These are phyloP conservation scores for western clawed frog (Xenopus tropicalis) DNA, from an alignment of 2,113 vertebrate species.

Conservation along the genomic window UCB_Xtro_10.0 CM004443.2:177212001-177212500, in stretches of 20 bases:
- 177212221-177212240: neutral
- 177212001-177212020: too few relatives aligned
- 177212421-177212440: too few relatives aligned
- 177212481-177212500: too few relatives aligned
- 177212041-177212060: too few relatives aligned
- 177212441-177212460: neutral
- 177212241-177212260: neutral
- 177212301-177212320: slow-evolving; percentile 5
- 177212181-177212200: neutral
- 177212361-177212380: neutral
- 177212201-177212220: neutral
- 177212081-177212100: too few relatives aligned
- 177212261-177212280: neutral
- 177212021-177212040: too few relatives aligned
- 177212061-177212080: neutral
- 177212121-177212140: too few relatives aligned
- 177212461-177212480: too few relatives aligned
- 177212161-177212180: neutral
- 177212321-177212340: neutral
- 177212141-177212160: neutral
- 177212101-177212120: neutral
- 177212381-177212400: neutral
- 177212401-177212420: too few relatives aligned
- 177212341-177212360: slow-evolving; percentile 6
- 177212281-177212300: neutral